Conservation (phyloP, 2,888 invertebrate species). For the Eupithecia tripunctaria region DNA sequence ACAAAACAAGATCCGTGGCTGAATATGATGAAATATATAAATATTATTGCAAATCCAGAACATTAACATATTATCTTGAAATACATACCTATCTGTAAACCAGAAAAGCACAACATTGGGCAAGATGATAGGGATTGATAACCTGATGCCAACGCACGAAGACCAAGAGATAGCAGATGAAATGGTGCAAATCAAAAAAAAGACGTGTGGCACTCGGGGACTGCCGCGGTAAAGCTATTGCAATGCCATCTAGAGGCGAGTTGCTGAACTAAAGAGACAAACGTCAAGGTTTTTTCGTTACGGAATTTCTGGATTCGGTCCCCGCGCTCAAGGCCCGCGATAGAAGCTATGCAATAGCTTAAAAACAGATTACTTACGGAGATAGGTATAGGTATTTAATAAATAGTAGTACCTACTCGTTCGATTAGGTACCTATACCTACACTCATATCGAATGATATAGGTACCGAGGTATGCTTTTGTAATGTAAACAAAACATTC, state of each 20-base stretch:
- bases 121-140: conserved; percentile 51
- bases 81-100: conserved; percentile 12
- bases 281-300: no score
- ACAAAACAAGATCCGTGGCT: background rate
- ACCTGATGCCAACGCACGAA: conserved; percentile 59
- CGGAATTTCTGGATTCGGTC: no score
- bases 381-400: background rate
- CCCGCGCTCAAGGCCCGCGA: no score
- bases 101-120: conserved; percentile 40
- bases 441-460: background rate
- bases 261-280: no score
- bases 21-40: conserved; percentile 24
- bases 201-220: no score
- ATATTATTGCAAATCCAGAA: conserved; percentile 14
- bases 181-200: conserved; percentile 44
- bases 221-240: no score
- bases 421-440: background rate
- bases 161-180: conserved; percentile 44
- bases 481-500: background rate
- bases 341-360: no score
- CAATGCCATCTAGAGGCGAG: no score
- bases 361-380: conserved; percentile 31
- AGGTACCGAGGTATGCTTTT: background rate
- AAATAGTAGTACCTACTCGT: background rate
- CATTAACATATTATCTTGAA: conserved; percentile 3